Percentiles rank a stretch among this genome's conserved stretches.
These are phyloP conservation scores for Diplolepis rosae DNA, from an alignment of 2,888 invertebrate genomes.

Conservation along the genomic window DNA sequence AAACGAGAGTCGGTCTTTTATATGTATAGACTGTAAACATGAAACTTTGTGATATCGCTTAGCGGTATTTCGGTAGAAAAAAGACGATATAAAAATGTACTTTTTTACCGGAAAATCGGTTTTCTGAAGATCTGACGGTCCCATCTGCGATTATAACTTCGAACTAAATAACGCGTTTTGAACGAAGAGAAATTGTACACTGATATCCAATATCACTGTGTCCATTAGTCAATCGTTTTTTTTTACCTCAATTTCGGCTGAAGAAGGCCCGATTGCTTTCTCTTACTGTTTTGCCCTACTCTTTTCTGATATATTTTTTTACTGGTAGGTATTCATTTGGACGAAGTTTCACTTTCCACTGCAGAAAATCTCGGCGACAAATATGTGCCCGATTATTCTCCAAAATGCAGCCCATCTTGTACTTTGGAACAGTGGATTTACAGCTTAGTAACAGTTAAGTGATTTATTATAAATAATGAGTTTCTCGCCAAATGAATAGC, in stretches of 20 bases:
- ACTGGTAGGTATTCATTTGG: constrained; percentile 40
- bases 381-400: too few species aligned
- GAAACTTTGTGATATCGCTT: constrained; percentile 13
- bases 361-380: too few species aligned
- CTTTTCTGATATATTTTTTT: background rate
- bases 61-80: constrained; percentile 19
- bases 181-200: constrained; percentile 34
- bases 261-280: background rate
- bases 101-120: background rate
- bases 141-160: background rate
- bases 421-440: too few species aligned
- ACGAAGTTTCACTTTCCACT: too few species aligned
- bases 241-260: background rate
- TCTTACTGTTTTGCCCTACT: background rate
- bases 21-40: background rate
- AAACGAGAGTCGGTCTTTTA: constrained; percentile 13
- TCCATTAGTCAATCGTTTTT: constrained; percentile 14
- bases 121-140: background rate
- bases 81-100: constrained; percentile 18
- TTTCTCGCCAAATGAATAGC: too few species aligned
- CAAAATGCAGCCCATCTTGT: too few species aligned
- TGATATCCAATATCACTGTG: constrained; percentile 42
- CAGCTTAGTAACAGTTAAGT: too few species aligned
- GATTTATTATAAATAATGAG: too few species aligned
- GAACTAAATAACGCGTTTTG: background rate